Percentiles rank a stretch among this genome's conserved stretches.
These are phyloP conservation scores for Phainopepla nitens DNA, from an alignment of 2,113 vertebrate species.

Conservation along the genomic window DNA sequence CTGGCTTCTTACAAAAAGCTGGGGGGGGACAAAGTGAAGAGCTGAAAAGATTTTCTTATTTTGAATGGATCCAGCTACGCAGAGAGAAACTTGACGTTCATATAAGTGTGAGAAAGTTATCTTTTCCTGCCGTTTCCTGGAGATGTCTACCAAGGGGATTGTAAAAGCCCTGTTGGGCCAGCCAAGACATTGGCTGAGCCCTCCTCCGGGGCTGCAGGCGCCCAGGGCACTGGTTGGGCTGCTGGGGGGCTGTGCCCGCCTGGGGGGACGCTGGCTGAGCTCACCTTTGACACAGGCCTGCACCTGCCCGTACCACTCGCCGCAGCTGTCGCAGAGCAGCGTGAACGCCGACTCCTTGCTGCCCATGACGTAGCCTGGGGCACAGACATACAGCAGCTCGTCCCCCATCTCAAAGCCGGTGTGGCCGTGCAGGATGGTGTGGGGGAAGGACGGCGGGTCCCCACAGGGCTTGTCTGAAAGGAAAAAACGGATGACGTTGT, in stretches of 20 bases:
- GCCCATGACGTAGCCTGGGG: slow-evolving; percentile 76
- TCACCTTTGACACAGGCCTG: slow-evolving; percentile 91
- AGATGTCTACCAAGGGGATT: neutral
- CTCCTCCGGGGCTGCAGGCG: neutral
- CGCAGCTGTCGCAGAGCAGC: slow-evolving; percentile 90
- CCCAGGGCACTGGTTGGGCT: neutral
- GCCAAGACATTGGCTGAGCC: neutral
- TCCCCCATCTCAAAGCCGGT: slow-evolving; percentile 88
- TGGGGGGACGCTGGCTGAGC: neutral
- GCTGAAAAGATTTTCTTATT: neutral
- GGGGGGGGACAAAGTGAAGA: neutral
- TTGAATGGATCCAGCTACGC: neutral
- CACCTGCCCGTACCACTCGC: slow-evolving; percentile 91
- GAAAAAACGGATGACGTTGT: neutral
- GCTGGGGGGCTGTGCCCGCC: no score
- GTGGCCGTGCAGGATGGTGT: slow-evolving; percentile 82
- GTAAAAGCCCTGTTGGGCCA: neutral
- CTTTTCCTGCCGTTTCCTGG: neutral
- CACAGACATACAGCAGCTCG: slow-evolving; percentile 86
- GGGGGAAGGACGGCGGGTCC: slow-evolving; percentile 87
- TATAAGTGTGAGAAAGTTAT: neutral
- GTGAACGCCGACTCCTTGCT: slow-evolving; percentile 81
- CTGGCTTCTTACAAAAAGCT: neutral
- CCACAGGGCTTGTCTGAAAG: slow-evolving; percentile 84
- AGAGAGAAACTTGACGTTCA: neutral